Conservation (phyloP, 2,888 invertebrate species). For the Spicauda simplicius region DNA sequence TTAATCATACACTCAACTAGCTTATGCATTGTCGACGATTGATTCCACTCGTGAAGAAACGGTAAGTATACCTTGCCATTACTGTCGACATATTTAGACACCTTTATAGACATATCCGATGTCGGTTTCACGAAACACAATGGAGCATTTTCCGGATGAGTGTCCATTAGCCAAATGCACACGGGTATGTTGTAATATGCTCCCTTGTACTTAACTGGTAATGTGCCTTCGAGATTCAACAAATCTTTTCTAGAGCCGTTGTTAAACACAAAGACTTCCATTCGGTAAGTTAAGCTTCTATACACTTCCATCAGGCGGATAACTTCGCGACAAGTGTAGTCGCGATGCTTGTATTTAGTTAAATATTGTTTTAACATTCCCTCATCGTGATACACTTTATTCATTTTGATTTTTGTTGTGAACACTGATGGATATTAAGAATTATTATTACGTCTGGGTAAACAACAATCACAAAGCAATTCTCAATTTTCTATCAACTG, state of each 20-base stretch:
- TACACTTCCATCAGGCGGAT: constrained; percentile 74
- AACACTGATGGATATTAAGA: background rate
- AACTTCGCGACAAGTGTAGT: constrained; percentile 75
- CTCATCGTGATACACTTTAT: constrained; percentile 59
- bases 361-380: constrained; percentile 70
- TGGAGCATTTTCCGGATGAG: constrained; percentile 98
- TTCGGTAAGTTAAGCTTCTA: constrained; percentile 73
- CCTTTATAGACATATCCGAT: constrained; percentile 96
- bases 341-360: constrained; percentile 76
- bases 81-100: constrained; percentile 96
- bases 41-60: constrained; percentile 97
- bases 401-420: constrained; percentile 21
- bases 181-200: constrained; percentile 97
- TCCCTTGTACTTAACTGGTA: constrained; percentile 96
- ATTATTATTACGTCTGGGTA: background rate
- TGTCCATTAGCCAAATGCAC: constrained; percentile 98
- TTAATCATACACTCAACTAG: constrained; percentile 96
- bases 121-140: constrained; percentile 98
- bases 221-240: constrained; percentile 94
- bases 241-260: constrained; percentile 93
- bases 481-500: constrained; percentile 11
- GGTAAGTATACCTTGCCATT: constrained; percentile 98
- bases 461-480: background rate
- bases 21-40: constrained; percentile 93
- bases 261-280: constrained; percentile 90